Conservation (phyloP, 1,140 invertebrate species). For the Vollenhovia emeryi region DNA sequence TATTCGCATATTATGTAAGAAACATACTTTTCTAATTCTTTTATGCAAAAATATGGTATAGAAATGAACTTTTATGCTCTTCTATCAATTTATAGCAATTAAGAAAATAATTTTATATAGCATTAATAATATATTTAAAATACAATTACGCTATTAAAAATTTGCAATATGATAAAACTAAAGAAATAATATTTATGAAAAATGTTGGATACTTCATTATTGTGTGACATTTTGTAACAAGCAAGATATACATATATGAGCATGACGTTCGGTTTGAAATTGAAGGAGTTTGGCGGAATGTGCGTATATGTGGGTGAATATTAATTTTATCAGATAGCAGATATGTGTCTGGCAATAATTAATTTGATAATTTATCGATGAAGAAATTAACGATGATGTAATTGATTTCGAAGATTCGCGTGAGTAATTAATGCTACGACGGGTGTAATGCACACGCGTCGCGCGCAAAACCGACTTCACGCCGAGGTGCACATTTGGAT, state of each 20-base stretch:
- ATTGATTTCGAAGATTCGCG: conserved; percentile 57
- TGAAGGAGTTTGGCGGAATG: conserved; percentile 12
- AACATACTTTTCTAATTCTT: background rate
- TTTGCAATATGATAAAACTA: background rate
- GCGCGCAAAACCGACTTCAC: conserved; percentile 53
- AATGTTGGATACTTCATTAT: background rate
- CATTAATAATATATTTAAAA: background rate
- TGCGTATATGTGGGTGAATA: too few relatives aligned
- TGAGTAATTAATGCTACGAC: conserved; percentile 55
- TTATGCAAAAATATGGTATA: background rate
- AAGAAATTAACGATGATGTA: conserved; percentile 51
- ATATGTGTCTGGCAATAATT: conserved; percentile 36
- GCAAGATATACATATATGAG: background rate
- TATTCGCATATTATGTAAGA: background rate
- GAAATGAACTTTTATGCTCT: background rate
- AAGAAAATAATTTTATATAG: background rate
- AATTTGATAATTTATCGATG: conserved; percentile 53
- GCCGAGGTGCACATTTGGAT: conserved; percentile 48
- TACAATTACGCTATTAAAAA: conserved; percentile 1
- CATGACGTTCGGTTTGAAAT: conserved; percentile 23
- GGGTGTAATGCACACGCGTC: conserved; percentile 44
- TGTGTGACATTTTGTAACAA: background rate
- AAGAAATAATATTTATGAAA: background rate
- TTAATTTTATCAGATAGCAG: conserved; percentile 37
- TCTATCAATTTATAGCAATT: background rate